A percentile compares a stretch with the other conserved stretches of the same genome.
Evolutionary conservation across 1,140 invertebrate genomes (phyloP).

Genomic region (Drosophila trapezifrons): DNA sequence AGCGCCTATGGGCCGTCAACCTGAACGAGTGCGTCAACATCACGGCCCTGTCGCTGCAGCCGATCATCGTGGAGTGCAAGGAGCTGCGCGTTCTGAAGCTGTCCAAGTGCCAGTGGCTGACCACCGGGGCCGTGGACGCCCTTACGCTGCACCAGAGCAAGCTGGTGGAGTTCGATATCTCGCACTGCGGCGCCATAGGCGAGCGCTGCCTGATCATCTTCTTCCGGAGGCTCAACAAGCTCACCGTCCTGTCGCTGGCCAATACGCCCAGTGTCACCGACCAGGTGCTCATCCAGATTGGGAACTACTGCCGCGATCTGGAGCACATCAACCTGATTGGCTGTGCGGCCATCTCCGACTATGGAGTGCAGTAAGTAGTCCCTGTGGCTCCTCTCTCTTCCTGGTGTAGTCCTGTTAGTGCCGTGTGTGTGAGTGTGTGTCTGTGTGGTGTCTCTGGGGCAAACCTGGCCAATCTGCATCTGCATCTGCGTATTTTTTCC

Average conservation of each 20-base stretch:
- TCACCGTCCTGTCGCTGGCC: slow-evolving; percentile 85
- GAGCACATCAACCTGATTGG: slow-evolving; percentile 86
- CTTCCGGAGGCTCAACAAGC: slow-evolving; percentile 85
- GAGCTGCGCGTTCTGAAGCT: slow-evolving; percentile 85
- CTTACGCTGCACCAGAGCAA: slow-evolving; percentile 85
- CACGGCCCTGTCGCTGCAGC: slow-evolving; percentile 85
- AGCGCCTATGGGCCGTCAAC: slow-evolving; percentile 84
- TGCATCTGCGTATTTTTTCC: slow-evolving; percentile 66
- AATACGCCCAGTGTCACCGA: slow-evolving; percentile 86
- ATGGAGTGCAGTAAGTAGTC: slow-evolving; percentile 85
- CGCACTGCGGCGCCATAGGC: slow-evolving; percentile 85
- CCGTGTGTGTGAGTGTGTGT: slow-evolving; percentile 22
- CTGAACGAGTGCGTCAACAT: slow-evolving; percentile 86
- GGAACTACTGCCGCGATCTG: slow-evolving; percentile 85
- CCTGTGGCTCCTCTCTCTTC: slow-evolving; percentile 12
- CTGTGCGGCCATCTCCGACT: slow-evolving; percentile 86
- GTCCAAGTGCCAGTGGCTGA: slow-evolving; percentile 85
- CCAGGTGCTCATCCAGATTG: slow-evolving; percentile 85
- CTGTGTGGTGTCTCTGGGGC: slow-evolving; percentile 33
- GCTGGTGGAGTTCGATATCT: slow-evolving; percentile 86
- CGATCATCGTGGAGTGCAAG: slow-evolving; percentile 85
- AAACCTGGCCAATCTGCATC: slow-evolving; percentile 32
- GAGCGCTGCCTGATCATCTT: slow-evolving; percentile 86
- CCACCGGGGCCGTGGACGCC: slow-evolving; percentile 86
- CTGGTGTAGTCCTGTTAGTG: slow-evolving; percentile 20